Conservation (phyloP, 2,888 invertebrate genomes). For the Hypomecis punctinalis region DNA sequence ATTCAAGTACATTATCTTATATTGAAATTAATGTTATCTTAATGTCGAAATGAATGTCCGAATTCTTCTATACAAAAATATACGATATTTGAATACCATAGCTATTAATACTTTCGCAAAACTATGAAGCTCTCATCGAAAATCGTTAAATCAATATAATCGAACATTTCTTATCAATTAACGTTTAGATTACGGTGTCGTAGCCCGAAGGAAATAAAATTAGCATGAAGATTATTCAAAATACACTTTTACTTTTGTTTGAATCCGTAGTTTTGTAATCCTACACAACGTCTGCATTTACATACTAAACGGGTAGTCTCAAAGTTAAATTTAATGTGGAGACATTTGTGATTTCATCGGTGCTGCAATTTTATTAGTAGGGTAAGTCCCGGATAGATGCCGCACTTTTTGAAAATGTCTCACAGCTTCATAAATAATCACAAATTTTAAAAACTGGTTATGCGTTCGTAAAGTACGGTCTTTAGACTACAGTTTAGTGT, state of each 20-base stretch:
- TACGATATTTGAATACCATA: background rate
- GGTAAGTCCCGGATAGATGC: too few species aligned
- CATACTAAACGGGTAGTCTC: constrained; percentile 17
- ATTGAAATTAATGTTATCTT: too few species aligned
- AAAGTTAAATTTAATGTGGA: constrained; percentile 13
- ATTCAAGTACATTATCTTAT: too few species aligned
- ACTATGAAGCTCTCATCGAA: constrained; percentile 7
- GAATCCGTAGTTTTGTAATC: constrained; percentile 24
- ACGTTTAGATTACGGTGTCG: constrained; percentile 3
- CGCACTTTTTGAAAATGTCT: too few species aligned
- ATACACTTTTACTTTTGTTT: constrained; percentile 33
- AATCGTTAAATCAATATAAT: constrained; percentile 17
- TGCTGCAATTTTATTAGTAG: constrained; percentile 17
- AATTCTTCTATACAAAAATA: background rate
- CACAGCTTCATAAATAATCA: too few species aligned
- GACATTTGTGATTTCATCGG: constrained; percentile 18
- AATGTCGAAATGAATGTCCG: too few species aligned
- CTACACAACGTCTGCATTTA: constrained; percentile 24
- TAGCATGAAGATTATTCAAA: constrained; percentile 24
- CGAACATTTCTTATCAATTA: constrained; percentile 15
- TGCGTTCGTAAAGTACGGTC: too few species aligned
- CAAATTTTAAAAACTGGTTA: too few species aligned
- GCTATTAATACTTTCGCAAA: constrained; percentile 2
- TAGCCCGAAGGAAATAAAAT: constrained; percentile 21
- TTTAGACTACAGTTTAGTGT: too few species aligned